Percentiles rank a stretch among this genome's conserved stretches.
Evolutionary conservation across 2,888 invertebrate species (phyloP).

Genomic region (Aleiodes leptofemur): DNA sequence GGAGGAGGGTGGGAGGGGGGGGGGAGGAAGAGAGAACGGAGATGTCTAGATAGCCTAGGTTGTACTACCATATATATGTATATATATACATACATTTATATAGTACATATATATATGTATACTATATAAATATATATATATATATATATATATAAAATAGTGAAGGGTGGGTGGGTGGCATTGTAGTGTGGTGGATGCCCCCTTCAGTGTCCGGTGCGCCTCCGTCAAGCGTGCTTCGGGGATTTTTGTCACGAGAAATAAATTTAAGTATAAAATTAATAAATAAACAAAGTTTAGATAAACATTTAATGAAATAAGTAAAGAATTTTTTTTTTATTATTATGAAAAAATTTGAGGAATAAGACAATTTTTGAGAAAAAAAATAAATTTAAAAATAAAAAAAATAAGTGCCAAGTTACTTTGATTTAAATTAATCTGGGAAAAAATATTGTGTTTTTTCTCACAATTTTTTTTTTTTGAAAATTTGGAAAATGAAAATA

Average conservation of each 20-base stretch:
- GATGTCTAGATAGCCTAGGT: conserved; percentile 17
- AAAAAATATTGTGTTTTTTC: too few relatives aligned
- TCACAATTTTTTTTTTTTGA: too few relatives aligned
- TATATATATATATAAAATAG: neutral
- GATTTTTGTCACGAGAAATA: conserved; percentile 40
- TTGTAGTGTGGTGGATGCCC: conserved; percentile 73
- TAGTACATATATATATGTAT: too few relatives aligned
- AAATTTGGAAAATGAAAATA: too few relatives aligned
- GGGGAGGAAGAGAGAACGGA: neutral
- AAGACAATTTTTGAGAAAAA: too few relatives aligned
- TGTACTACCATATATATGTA: neutral
- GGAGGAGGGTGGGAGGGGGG: too few relatives aligned
- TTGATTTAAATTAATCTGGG: too few relatives aligned
- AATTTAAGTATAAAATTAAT: neutral
- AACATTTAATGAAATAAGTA: too few relatives aligned
- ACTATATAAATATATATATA: conserved; percentile 10
- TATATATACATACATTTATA: too few relatives aligned
- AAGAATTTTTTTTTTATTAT: neutral
- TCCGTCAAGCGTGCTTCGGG: conserved; percentile 75
- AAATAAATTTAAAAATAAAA: too few relatives aligned
- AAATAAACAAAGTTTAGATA: neutral
- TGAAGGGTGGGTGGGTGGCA: conserved; percentile 39
- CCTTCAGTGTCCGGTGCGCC: conserved; percentile 75
- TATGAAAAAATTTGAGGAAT: neutral
- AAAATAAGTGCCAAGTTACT: neutral